Conservation (phyloP, 2,113 vertebrate genomes). For the Macrotis lagotis region DNA sequence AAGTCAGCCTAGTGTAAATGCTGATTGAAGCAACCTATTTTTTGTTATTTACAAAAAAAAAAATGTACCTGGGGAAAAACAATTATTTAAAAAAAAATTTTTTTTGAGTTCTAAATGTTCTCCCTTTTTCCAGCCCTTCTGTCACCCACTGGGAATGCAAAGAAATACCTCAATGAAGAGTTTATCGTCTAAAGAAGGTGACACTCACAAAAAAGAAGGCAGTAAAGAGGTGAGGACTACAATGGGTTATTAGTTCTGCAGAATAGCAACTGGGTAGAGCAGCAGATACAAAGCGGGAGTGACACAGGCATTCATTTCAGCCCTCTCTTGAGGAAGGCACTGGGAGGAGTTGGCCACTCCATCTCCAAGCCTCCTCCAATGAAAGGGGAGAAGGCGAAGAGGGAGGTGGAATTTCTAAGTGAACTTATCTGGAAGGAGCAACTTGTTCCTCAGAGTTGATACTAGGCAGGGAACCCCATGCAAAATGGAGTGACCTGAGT, state of each 20-base stretch:
- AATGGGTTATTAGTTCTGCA: background rate
- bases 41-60: too few species aligned
- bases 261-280: background rate
- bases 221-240: background rate
- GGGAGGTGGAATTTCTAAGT: background rate
- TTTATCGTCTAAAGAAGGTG: background rate
- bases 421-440: too few species aligned
- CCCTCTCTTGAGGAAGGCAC: background rate
- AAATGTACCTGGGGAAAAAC: background rate
- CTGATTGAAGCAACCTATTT: background rate
- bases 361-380: background rate
- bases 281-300: background rate
- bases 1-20: background rate
- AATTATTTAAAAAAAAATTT: background rate
- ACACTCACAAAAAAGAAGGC: too few species aligned
- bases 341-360: background rate
- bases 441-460: background rate
- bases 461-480: background rate
- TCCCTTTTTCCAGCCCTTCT: background rate
- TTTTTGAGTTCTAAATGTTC: background rate
- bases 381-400: background rate
- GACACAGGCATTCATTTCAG: background rate
- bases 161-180: background rate
- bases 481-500: background rate
- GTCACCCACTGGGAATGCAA: background rate